These are phyloP conservation scores for Saccopteryx bilineata DNA, from an alignment of 2,113 vertebrate species.

Conservation along the genomic window DNA sequence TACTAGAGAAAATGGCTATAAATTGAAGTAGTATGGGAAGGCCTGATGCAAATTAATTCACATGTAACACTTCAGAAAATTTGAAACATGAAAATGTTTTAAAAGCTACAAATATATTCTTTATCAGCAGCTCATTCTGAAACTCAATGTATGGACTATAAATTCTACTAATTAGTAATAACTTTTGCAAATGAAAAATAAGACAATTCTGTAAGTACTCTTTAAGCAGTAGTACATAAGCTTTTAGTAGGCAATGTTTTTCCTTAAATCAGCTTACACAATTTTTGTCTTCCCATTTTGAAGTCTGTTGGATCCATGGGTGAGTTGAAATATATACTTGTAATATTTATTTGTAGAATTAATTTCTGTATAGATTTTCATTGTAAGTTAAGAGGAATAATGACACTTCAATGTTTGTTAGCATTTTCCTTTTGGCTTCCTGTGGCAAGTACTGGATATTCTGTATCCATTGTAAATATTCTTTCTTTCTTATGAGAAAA, in stretches of 20 bases:
- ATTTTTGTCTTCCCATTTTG: constrained; percentile 7
- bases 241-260: background rate
- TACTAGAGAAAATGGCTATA: constrained; percentile 63
- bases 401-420: constrained; percentile 1
- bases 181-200: background rate
- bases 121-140: background rate
- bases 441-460: background rate
- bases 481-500: background rate
- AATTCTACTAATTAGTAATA: background rate
- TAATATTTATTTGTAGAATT: background rate
- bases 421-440: background rate
- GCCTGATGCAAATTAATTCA: constrained; percentile 11
- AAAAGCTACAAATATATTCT: background rate
- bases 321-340: background rate
- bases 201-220: background rate
- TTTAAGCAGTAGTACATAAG: background rate
- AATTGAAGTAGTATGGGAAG: constrained; percentile 60
- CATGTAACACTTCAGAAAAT: background rate
- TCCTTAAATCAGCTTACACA: background rate
- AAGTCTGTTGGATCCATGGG: background rate
- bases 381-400: background rate
- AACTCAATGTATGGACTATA: background rate
- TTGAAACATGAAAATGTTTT: background rate
- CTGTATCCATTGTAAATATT: background rate
- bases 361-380: background rate